A percentile compares a stretch with the other conserved stretches of the same genome.
Conservation (phyloP, 2,888 invertebrate genomes). For the Acanthosepion lycidas region DNA sequence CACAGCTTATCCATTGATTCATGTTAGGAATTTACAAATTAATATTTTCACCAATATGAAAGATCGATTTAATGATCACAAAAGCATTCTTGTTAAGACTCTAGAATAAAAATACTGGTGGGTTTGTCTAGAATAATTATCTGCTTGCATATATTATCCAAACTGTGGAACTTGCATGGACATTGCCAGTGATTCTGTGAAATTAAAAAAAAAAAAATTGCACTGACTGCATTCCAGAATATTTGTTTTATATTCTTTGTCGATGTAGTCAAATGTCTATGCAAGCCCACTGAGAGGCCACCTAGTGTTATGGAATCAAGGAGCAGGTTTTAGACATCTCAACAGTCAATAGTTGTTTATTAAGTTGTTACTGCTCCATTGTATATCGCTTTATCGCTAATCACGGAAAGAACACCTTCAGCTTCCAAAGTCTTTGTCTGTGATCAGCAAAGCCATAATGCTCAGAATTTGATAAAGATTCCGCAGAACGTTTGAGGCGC, state of each 20-base stretch:
- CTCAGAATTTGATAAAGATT: not conserved
- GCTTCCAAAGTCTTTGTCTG: not conserved
- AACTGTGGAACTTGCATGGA: slow-evolving; percentile 3
- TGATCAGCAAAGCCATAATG: not conserved
- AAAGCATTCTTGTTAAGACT: not conserved
- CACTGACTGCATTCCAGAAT: not conserved
- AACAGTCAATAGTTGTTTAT: not conserved
- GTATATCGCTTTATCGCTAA: not conserved
- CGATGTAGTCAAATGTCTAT: slow-evolving; percentile 4
- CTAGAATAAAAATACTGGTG: slow-evolving; percentile 25
- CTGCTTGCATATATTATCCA: not conserved
- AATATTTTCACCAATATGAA: slow-evolving; percentile 11
- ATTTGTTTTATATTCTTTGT: not conserved
- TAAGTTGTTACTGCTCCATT: slow-evolving; percentile 11
- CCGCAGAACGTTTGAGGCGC: not conserved
- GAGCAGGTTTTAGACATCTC: slow-evolving; percentile 24
- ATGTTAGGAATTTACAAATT: not conserved
- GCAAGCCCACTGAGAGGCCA: not conserved
- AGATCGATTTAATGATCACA: not conserved
- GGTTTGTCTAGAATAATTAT: slow-evolving; percentile 15
- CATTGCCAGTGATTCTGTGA: slow-evolving; percentile 15
- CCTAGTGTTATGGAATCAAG: slow-evolving; percentile 33
- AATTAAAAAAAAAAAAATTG: not conserved
- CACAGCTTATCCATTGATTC: slow-evolving; percentile 17
- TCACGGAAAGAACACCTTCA: not conserved